These are phyloP conservation scores for Geotrupes spiniger DNA, from an alignment of 2,888 invertebrate genomes.

Conservation along the genomic window DNA sequence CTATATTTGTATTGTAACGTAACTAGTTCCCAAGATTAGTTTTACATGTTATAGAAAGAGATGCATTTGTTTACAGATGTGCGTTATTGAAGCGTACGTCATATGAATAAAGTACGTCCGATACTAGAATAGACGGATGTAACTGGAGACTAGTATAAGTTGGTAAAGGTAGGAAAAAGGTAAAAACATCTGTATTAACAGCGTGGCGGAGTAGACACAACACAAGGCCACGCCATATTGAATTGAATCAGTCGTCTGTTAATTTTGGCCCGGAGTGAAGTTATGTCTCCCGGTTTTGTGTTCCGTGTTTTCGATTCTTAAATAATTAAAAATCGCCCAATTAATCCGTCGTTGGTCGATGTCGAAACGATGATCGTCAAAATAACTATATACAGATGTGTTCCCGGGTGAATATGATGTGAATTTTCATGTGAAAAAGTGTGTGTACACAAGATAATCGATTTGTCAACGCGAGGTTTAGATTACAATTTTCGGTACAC, in stretches of 20 bases:
- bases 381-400: constrained; percentile 10
- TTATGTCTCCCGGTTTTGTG: constrained; percentile 40
- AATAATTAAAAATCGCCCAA: constrained; percentile 17
- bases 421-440: constrained; percentile 37
- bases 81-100: constrained; percentile 31
- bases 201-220: constrained; percentile 40
- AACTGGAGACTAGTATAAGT: constrained; percentile 20
- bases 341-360: not conserved
- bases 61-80: constrained; percentile 18
- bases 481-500: constrained; percentile 55
- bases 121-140: constrained; percentile 28
- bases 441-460: constrained; percentile 53
- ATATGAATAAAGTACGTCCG: constrained; percentile 39
- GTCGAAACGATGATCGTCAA: constrained; percentile 1
- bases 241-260: constrained; percentile 59
- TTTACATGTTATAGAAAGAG: constrained; percentile 25
- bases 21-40: constrained; percentile 18
- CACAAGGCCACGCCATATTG: constrained; percentile 59
- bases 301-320: constrained; percentile 36
- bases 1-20: constrained; percentile 26
- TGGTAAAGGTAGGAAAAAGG: constrained; percentile 34
- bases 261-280: constrained; percentile 54
- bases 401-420: constrained; percentile 23
- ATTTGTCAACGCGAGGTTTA: constrained; percentile 56
- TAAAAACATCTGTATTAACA: constrained; percentile 33